These are phyloP conservation scores for Forbesichthys papilliferus DNA, from an alignment of 2,113 vertebrate species.

Conservation along the genomic window DNA sequence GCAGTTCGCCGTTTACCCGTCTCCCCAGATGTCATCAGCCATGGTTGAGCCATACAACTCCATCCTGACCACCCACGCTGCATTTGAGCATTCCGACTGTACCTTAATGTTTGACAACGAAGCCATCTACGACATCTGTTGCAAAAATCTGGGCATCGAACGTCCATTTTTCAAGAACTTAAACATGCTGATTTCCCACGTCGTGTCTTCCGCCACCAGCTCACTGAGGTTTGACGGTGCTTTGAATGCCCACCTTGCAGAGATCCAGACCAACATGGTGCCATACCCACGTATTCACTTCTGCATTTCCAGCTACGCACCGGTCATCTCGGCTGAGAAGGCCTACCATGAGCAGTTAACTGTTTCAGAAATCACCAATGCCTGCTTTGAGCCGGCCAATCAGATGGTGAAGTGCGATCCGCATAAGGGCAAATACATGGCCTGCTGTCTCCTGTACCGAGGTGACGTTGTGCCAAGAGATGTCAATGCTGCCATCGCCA, in stretches of 20 bases:
- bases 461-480: conserved; percentile 81
- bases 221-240: conserved; percentile 84
- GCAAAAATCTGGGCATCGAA: conserved; percentile 67
- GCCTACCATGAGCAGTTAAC: conserved; percentile 22
- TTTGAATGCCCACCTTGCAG: conserved; percentile 81
- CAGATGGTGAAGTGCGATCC: too few species aligned
- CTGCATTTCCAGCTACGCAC: conserved; percentile 85
- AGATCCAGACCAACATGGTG: conserved; percentile 85
- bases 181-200: conserved; percentile 78
- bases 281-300: conserved; percentile 90
- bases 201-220: conserved; percentile 79
- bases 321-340: conserved; percentile 72
- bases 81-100: conserved; percentile 81
- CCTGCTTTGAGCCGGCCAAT: too few species aligned
- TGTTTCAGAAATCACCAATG: too few species aligned
- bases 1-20: conserved; percentile 77
- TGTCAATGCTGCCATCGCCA: conserved; percentile 58
- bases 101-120: conserved; percentile 85
- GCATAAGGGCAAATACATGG: conserved; percentile 78
- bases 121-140: conserved; percentile 16
- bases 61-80: conserved; percentile 84
- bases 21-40: conserved; percentile 79
- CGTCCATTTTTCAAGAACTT: conserved; percentile 57
- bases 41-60: conserved; percentile 83
- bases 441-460: conserved; percentile 80